Percentiles rank a stretch among this genome's conserved stretches.
Conservation (phyloP, 1,140 invertebrate species). For the Physella acuta region DNA sequence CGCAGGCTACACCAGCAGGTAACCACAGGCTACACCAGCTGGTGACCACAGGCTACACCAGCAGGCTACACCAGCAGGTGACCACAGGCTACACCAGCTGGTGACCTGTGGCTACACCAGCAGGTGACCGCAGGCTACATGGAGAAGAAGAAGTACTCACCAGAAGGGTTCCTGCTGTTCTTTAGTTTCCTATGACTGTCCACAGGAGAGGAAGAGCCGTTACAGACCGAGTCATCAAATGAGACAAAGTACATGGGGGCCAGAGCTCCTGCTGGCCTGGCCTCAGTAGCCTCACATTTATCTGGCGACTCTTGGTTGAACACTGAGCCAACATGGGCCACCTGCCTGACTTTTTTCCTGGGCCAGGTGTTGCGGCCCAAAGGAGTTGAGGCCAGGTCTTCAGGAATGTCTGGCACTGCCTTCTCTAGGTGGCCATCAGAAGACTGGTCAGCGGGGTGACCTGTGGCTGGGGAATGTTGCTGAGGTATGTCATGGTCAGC, state of each 20-base stretch:
- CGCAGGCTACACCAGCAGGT: no score
- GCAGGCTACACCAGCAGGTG: no score
- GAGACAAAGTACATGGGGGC: conserved; percentile 27
- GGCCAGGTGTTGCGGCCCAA: conserved; percentile 42
- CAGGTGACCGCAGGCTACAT: no score
- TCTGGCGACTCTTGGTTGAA: conserved; percentile 5
- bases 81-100: no score
- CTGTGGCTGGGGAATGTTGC: background rate
- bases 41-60: no score
- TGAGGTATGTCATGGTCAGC: background rate
- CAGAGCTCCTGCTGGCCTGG: conserved; percentile 8
- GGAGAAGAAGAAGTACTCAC: conserved; percentile 20
- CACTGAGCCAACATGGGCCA: conserved; percentile 19
- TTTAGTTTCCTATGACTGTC: conserved; percentile 13
- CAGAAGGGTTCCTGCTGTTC: conserved; percentile 15
- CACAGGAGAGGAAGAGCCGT: background rate
- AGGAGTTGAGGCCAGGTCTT: background rate
- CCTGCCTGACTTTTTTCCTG: conserved; percentile 28
- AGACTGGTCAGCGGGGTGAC: background rate
- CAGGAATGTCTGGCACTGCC: background rate
- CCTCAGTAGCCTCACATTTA: conserved; percentile 11
- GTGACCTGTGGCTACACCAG: no score
- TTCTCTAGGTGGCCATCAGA: background rate
- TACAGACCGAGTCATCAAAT: conserved; percentile 27
- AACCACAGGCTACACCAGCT: no score